Base-by-base conservation (phyloP, 2,797 vertebrate species). In the Loris lydekkerianus region DNA sequence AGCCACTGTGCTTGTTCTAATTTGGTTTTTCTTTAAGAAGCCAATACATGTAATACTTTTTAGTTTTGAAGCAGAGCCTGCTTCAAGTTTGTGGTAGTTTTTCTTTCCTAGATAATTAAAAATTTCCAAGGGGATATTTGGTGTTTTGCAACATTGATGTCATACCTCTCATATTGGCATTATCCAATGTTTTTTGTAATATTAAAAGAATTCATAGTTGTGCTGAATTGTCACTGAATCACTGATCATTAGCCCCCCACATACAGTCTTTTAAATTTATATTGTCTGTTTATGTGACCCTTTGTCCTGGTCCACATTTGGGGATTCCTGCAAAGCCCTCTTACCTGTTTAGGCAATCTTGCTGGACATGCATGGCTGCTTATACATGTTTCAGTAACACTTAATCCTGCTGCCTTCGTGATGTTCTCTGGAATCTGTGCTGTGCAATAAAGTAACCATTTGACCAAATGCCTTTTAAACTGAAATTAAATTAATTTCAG, bases 401-500 rank as follows among this genome's bases (percentile, higher is more conserved):
- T 67, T 29, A n/a, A 4, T 92, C 89, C 69, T 40, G 0, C 18
- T 91, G 21, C 43, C 70, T 40, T 72, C 8, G 3, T 63, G 81
- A 61, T 11, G 7, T 93, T 89, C 58, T 86, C 91, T 91, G 56
- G 20, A 43, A 37, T 84, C 76, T 70, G 5, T 83, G 27, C 60
- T 83, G 15, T 10, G 29, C 40, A 21, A 0, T 4, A 73, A 27
- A 80, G 37, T 81, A 56, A 76, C 10, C 15, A 29, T 86, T 80
- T 87, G 31, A 29, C 20, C 5, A 37, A 60, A 15, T 58, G 8
- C 23, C 40, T 81, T 1, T 90, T 92, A 96, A 95, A 87, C 67
- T 84, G 75, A 96, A 96, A 89, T 61, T 37, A 72, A 60, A 40
- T 93, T n/a, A 85, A 85, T 87, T 95, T 63, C 29, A 25, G 15